Percentiles rank a stretch among this genome's conserved stretches.
These are phyloP conservation scores for Macrocentrus cingulum DNA, from an alignment of 1,140 invertebrate genomes.

Conservation along the genomic window DNA sequence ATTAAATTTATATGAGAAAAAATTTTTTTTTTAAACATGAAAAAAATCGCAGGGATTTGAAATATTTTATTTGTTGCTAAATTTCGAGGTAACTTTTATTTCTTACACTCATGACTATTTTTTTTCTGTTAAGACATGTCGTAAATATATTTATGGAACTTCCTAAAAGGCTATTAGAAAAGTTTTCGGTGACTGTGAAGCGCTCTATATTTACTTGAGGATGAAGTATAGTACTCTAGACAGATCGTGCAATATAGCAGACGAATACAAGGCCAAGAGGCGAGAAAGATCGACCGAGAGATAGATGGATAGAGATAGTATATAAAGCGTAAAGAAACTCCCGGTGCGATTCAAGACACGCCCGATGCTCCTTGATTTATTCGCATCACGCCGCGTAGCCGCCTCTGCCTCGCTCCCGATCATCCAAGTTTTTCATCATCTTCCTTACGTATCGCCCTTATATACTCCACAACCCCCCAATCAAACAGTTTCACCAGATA, in stretches of 20 bases:
- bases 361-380: conserved; percentile 44
- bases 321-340: background rate
- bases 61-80: too few relatives aligned
- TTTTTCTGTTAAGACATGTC: too few relatives aligned
- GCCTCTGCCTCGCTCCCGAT: background rate
- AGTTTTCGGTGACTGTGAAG: background rate
- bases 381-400: conserved; percentile 49
- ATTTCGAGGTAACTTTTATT: too few relatives aligned
- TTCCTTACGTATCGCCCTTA: background rate
- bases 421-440: conserved; percentile 3
- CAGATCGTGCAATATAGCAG: background rate
- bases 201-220: background rate
- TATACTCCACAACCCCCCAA: background rate
- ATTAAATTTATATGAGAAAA: too few relatives aligned
- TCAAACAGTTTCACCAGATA: conserved; percentile 31
- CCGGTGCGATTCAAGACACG: conserved; percentile 45
- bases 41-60: too few relatives aligned
- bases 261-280: background rate
- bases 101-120: too few relatives aligned
- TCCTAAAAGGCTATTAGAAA: background rate
- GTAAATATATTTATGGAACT: too few relatives aligned
- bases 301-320: background rate
- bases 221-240: background rate
- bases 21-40: too few relatives aligned
- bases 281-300: background rate